Conservation (phyloP, 2,797 vertebrate species). For the Vireo griseus region DNA sequence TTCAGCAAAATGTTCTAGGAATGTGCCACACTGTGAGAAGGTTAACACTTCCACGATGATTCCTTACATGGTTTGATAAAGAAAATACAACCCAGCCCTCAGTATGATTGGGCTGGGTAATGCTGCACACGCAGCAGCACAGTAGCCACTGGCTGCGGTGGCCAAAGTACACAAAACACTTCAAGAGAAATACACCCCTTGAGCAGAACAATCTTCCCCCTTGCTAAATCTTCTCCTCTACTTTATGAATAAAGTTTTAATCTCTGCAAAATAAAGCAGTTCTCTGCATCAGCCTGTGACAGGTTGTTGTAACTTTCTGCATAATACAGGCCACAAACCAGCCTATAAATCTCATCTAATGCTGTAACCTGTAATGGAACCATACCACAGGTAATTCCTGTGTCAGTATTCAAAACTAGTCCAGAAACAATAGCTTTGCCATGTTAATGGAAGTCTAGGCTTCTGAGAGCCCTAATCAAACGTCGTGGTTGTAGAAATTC, state of each 20-base stretch:
- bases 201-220: too few species aligned
- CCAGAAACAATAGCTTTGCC: not conserved
- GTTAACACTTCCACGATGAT: accelerated
- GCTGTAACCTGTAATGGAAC: not conserved
- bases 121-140: not conserved
- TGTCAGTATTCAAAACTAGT: not conserved
- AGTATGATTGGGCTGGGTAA: accelerated
- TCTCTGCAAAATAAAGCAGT: not conserved
- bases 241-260: not conserved
- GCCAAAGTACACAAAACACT: not conserved
- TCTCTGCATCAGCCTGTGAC: not conserved
- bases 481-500: not conserved
- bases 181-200: not conserved
- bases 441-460: not conserved
- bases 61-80: not conserved
- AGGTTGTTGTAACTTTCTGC: not conserved
- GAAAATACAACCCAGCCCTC: not conserved
- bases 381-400: not conserved
- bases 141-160: too few species aligned
- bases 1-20: not conserved
- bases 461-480: not conserved
- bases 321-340: not conserved
- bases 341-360: not conserved
- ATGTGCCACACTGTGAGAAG: not conserved
- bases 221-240: not conserved